A percentile compares a stretch with the other conserved stretches of the same genome.
These are phyloP conservation scores for Sclerodermus sp. DNA, from an alignment of 2,888 invertebrate genomes.

Conservation along the genomic window DNA sequence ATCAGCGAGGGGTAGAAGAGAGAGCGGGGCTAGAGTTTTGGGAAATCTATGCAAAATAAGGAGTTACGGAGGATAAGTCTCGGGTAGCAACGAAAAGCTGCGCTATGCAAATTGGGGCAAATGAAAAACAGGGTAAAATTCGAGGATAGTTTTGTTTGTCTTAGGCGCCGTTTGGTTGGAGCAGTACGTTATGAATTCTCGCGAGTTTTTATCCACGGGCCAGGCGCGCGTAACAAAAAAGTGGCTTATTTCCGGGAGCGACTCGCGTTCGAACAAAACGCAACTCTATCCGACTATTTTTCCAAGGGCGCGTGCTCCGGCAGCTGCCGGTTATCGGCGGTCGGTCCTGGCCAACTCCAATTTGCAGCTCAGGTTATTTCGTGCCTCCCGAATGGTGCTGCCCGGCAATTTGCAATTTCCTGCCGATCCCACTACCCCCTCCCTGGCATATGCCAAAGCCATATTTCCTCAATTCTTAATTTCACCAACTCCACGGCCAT, in stretches of 20 bases:
- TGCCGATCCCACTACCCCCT: constrained; percentile 7
- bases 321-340: constrained; percentile 28
- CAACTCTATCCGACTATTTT: constrained; percentile 12
- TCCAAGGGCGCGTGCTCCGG: constrained; percentile 10
- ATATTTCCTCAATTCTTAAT: constrained; percentile 34
- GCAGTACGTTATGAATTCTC: no score
- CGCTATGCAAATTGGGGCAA: no score
- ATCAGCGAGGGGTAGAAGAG: no score
- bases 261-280: constrained; percentile 2
- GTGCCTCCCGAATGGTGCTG: constrained; percentile 34
- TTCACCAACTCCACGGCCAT: constrained; percentile 2
- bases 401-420: constrained; percentile 55
- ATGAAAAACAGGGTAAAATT: no score
- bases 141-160: no score
- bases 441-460: constrained; percentile 15
- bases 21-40: no score
- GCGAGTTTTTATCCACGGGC: no score
- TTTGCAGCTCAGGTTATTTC: constrained; percentile 46
- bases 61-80: no score
- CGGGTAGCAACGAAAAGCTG: no score
- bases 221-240: constrained; percentile 1
- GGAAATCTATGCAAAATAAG: no score
- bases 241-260: constrained; percentile 4
- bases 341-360: constrained; percentile 36
- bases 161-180: no score